Conservation (phyloP, 2,888 invertebrate genomes). For the Ametastegia equiseti region DNA sequence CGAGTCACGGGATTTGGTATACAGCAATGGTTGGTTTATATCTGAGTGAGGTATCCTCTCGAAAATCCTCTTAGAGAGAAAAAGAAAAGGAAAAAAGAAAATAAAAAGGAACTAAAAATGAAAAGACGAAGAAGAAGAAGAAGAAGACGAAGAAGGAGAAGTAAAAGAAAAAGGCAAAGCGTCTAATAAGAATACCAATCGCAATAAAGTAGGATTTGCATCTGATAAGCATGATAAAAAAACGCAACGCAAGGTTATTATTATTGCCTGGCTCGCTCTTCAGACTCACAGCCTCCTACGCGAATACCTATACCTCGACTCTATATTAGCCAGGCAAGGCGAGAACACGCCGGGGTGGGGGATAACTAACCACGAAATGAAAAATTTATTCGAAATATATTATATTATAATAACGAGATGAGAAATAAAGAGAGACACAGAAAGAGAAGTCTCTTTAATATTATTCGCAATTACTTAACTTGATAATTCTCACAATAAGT, state of each 20-base stretch:
- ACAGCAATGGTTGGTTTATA: too few relatives aligned
- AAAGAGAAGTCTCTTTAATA: too few relatives aligned
- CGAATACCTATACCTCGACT: constrained; percentile 19
- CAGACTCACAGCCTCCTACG: too few relatives aligned
- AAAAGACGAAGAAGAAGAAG: background rate
- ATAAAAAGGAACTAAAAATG: background rate
- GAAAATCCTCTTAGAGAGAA: constrained; percentile 67
- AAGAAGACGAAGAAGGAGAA: constrained; percentile 14
- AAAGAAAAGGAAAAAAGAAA: constrained; percentile 41
- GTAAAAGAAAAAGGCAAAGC: constrained; percentile 50
- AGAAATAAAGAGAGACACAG: too few relatives aligned
- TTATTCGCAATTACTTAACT: too few relatives aligned
- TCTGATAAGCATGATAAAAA: constrained; percentile 73
- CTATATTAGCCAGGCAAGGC: background rate
- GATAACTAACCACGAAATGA: background rate
- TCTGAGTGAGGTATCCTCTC: constrained; percentile 54
- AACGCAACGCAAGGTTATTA: constrained; percentile 66
- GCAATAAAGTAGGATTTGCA: constrained; percentile 74
- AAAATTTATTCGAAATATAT: too few relatives aligned
- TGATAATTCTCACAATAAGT: too few relatives aligned
- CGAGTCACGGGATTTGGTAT: constrained; percentile 5
- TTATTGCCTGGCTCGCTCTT: constrained; percentile 30
- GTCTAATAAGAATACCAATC: constrained; percentile 72
- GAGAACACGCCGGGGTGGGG: background rate
- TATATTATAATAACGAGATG: too few relatives aligned